phyloP scores from a whole-genome alignment of 1,140 invertebrate species.

The Teleogryllus occipitalis region DNA sequence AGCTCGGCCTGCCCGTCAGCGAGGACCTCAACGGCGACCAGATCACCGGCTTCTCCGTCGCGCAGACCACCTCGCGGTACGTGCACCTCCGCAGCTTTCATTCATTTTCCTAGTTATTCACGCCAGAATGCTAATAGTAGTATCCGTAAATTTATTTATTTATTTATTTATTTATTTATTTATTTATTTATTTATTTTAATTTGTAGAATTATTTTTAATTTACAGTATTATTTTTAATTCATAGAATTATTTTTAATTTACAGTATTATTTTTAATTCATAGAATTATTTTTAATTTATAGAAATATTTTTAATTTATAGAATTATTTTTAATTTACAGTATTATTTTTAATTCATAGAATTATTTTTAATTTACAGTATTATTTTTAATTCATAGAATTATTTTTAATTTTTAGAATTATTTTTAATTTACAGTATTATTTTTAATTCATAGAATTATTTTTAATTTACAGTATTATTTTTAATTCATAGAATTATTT shows the following conservation, averaged over 20 bases:
- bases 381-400: neutral
- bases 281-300: neutral
- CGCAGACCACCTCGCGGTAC: conserved; percentile 44
- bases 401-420: neutral
- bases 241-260: neutral
- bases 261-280: neutral
- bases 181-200: neutral
- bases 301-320: neutral
- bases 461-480: neutral
- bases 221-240: neutral
- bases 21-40: conserved; percentile 47
- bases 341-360: neutral
- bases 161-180: neutral
- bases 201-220: neutral
- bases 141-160: neutral
- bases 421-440: neutral
- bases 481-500: neutral
- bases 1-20: conserved; percentile 44
- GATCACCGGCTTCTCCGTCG: conserved; percentile 40
- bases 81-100: neutral
- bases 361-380: neutral
- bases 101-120: neutral
- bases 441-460: neutral
- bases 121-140: neutral
- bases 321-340: neutral